Evolutionary conservation across 1,140 invertebrate species (phyloP).

Genomic region (Drosophila pachea): DNA sequence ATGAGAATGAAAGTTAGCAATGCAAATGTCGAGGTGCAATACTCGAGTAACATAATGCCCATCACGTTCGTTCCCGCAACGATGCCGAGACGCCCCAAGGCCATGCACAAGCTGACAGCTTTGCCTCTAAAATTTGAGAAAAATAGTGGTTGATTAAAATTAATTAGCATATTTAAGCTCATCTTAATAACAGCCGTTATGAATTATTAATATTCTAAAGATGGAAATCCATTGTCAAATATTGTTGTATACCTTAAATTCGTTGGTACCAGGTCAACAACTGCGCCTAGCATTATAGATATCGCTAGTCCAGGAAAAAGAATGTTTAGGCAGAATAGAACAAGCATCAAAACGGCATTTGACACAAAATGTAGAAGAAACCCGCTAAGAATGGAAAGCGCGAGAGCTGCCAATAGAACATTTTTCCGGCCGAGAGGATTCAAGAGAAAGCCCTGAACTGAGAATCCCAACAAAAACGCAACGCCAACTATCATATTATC

Average conservation of each 20-base stretch:
- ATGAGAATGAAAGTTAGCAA: slow-evolving; percentile 58
- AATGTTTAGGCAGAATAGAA: slow-evolving; percentile 76
- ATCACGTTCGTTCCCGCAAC: slow-evolving; percentile 81
- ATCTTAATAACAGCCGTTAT: no score
- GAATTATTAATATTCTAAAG: background rate
- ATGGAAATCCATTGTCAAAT: no score
- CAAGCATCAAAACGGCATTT: slow-evolving; percentile 61
- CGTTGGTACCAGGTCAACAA: slow-evolving; percentile 80
- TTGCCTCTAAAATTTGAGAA: slow-evolving; percentile 80
- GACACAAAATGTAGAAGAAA: slow-evolving; percentile 67
- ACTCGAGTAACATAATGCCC: slow-evolving; percentile 80
- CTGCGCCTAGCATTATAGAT: slow-evolving; percentile 78
- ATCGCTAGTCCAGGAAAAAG: slow-evolving; percentile 78
- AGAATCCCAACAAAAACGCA: slow-evolving; percentile 71
- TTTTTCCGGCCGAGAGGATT: slow-evolving; percentile 76
- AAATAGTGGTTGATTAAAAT: background rate
- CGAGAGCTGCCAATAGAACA: slow-evolving; percentile 56
- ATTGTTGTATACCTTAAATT: slow-evolving; percentile 70
- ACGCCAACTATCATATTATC: slow-evolving; percentile 76
- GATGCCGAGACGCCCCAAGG: slow-evolving; percentile 81
- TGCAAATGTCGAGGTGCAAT: slow-evolving; percentile 80
- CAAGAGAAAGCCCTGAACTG: slow-evolving; percentile 65
- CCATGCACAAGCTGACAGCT: slow-evolving; percentile 82
- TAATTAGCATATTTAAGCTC: no score
- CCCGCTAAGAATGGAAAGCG: slow-evolving; percentile 50